Evolutionary conservation across 2,888 invertebrate species (phyloP), one percentile per base, ranked within the genome.

Genomic region (Lissocephala sabroskyi): DNA sequence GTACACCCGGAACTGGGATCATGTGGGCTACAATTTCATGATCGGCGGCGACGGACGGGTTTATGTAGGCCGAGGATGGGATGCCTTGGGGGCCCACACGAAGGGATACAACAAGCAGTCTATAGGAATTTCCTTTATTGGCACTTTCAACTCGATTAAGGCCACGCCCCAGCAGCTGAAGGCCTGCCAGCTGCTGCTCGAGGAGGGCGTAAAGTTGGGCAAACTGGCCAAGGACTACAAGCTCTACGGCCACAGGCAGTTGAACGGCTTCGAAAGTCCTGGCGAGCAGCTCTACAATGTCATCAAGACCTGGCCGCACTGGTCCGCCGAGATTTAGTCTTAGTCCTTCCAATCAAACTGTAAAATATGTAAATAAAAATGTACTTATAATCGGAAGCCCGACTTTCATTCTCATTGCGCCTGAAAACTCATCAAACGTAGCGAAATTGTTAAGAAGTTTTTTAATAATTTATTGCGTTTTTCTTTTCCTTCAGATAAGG

Each of bases 11-110:
- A 64, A 84, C 0, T 92, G 89, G 89, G 85, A 81, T 41, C 93
- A 93, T 75, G 90, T 93, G 19, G 91, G 86, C 0, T 94, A 93
- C 81, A 94, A 92, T 79, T 94, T 93, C 65, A 79, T 94, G 7
- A 87, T 94, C 1, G 94, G 92, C 1, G 93, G 92, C 4, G 92
- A 93, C 71, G 93, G 93, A 0, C 85, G 87, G 0, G 90, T 89
- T 0, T 93, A 92, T 79, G 88, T 86, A 58, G 93, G 91, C 0
- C 88, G 93, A 7, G 91, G 91, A 0, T 94, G 94, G 94, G 87
- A 89, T 56, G 79, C 80, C 47, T 82, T 88, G 36, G 94, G 94
- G 0, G 90, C 92, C 0, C 93, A 94, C 71, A 89, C 92, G 0
- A 86, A 86, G 23, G 86, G 88, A 11, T 91, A 88, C 74, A 92